These are phyloP conservation scores for Pterocles orientalis DNA, from an alignment of 2,113 vertebrate genomes.

Conservation along the genomic window DNA sequence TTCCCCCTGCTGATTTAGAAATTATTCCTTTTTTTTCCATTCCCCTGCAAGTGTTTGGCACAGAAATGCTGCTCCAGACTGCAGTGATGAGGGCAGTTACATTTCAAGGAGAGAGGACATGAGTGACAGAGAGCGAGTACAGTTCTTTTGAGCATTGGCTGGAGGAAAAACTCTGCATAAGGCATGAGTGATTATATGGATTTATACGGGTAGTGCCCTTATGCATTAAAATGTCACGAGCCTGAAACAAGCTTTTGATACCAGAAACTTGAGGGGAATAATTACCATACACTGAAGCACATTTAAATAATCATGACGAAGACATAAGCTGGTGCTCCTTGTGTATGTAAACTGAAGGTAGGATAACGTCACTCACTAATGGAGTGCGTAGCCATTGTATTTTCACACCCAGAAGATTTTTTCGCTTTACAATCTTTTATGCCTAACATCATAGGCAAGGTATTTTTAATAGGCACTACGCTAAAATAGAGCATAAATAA, in stretches of 20 bases:
- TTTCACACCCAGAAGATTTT: background rate
- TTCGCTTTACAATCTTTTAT: background rate
- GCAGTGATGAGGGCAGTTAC: background rate
- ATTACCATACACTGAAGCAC: background rate
- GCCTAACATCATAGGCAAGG: background rate
- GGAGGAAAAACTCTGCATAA: background rate
- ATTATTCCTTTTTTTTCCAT: background rate
- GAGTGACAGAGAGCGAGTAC: background rate
- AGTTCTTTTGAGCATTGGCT: background rate
- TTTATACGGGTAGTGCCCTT: background rate
- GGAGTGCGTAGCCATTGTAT: background rate
- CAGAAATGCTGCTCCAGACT: background rate
- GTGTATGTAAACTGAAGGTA: background rate
- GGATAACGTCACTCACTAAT: background rate
- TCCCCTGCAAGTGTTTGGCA: constrained; percentile 28
- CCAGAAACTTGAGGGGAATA: background rate
- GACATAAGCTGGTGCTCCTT: background rate
- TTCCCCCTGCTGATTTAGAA: background rate
- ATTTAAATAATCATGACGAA: background rate
- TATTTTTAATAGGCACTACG: constrained; percentile 7
- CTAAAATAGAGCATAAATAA: background rate
- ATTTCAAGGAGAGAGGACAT: constrained; percentile 16
- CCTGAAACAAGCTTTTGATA: background rate
- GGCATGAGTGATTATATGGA: background rate
- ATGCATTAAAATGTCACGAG: background rate